A percentile compares a stretch with the other conserved stretches of the same genome.
Evolutionary conservation across 1,140 invertebrate genomes (phyloP).

Genomic region (Papilio glaucus): DNA sequence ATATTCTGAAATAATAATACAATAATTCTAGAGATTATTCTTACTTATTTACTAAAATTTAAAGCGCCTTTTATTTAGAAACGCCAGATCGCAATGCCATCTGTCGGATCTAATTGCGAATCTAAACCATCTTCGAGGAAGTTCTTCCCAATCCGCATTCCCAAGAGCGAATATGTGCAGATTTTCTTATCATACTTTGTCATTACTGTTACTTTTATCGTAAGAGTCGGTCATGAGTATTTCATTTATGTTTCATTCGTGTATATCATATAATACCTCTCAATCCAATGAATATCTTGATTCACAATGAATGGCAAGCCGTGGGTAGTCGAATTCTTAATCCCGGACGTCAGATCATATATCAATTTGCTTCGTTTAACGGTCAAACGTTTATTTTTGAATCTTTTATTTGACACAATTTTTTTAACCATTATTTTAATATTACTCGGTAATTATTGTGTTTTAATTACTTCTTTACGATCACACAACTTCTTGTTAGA

Average conservation of each 20-base stretch:
- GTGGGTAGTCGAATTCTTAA: conserved; percentile 59
- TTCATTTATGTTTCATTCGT: too few species aligned
- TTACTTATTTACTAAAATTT: too few species aligned
- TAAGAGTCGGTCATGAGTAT: too few species aligned
- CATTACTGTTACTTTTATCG: too few species aligned
- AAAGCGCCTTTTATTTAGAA: too few species aligned
- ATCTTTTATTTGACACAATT: not conserved
- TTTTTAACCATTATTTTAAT: not conserved
- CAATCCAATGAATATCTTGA: conserved; percentile 55
- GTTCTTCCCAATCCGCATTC: too few species aligned
- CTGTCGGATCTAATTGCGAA: too few species aligned
- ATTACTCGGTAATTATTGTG: not conserved
- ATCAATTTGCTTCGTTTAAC: not conserved
- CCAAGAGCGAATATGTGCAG: too few species aligned
- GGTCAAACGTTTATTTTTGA: not conserved
- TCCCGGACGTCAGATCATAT: not conserved
- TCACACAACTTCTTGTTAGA: conserved; percentile 14
- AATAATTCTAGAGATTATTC: too few species aligned
- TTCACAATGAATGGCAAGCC: conserved; percentile 62
- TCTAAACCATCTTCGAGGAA: too few species aligned
- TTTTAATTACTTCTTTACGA: not conserved
- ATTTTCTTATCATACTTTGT: too few species aligned
- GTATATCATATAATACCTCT: conserved; percentile 50
- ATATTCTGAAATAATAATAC: conserved; percentile 54
- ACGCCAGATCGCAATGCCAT: not conserved